Evolutionary conservation across 2,113 vertebrate genomes (phyloP).

Genomic region (Mus spicilegus): DNA sequence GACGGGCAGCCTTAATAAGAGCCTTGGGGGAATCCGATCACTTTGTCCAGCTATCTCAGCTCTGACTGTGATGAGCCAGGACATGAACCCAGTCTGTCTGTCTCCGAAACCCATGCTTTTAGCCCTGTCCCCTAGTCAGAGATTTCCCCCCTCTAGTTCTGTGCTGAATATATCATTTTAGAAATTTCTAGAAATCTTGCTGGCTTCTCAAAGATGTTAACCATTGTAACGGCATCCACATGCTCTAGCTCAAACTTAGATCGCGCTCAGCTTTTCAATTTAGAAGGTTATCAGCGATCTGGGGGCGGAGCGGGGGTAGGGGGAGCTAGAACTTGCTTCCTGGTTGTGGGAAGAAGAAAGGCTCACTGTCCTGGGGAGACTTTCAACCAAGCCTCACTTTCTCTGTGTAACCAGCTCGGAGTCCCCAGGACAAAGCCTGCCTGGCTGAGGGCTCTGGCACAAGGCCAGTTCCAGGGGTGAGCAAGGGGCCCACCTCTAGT

Average conservation of each 20-base stretch:
- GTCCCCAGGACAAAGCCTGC: not conserved
- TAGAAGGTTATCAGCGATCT: not conserved
- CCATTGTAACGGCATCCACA: not conserved
- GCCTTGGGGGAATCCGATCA: not conserved
- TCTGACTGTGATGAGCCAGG: not conserved
- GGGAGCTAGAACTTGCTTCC: not conserved
- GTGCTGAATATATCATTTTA: not conserved
- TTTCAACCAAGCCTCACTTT: slow-evolving; percentile 35
- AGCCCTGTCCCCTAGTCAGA: not conserved
- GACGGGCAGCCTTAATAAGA: not conserved
- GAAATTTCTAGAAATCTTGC: slow-evolving; percentile 2
- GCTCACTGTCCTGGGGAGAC: too few species aligned
- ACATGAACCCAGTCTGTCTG: not conserved
- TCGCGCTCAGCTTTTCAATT: not conserved
- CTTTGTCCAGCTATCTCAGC: not conserved
- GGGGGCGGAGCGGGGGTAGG: fast-evolving
- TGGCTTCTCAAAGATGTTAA: slow-evolving; percentile 10
- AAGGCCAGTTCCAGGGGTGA: not conserved
- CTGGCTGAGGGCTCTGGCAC: not conserved
- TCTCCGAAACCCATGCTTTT: not conserved
- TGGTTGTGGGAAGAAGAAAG: not conserved
- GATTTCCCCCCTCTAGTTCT: not conserved
- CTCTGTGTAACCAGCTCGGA: not conserved
- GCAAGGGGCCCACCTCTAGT: not conserved
- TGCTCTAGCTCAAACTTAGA: not conserved